These are phyloP conservation scores for Epirrhoe alternata DNA, from an alignment of 2,888 invertebrate genomes.

Conservation along the genomic window DNA sequence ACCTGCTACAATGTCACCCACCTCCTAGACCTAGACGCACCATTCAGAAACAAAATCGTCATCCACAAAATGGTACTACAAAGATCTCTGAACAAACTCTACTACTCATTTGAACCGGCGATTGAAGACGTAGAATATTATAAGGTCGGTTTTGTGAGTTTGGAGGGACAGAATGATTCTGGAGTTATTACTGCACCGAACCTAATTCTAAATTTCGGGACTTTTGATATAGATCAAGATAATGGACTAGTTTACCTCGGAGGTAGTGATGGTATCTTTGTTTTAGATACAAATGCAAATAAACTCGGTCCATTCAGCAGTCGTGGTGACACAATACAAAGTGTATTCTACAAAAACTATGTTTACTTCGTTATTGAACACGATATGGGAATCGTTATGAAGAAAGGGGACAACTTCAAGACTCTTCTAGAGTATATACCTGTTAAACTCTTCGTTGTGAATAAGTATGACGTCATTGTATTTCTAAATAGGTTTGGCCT, in stretches of 20 bases:
- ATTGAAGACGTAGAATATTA: constrained; percentile 69
- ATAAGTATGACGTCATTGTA: constrained; percentile 64
- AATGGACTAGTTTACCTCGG: constrained; percentile 69
- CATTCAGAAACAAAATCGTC: constrained; percentile 65
- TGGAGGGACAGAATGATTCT: constrained; percentile 52
- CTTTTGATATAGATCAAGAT: constrained; percentile 73
- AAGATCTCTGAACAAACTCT: constrained; percentile 61
- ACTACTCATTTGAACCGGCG: constrained; percentile 70
- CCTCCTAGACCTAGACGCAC: constrained; percentile 65
- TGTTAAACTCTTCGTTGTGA: constrained; percentile 69
- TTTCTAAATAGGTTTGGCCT: constrained; percentile 64
- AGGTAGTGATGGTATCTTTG: constrained; percentile 69
- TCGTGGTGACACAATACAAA: constrained; percentile 63
- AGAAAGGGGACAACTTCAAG: constrained; percentile 65
- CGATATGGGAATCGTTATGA: constrained; percentile 61
- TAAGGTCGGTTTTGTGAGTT: constrained; percentile 68
- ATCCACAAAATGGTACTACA: constrained; percentile 68
- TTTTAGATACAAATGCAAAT: constrained; percentile 55
- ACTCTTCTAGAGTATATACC: constrained; percentile 56
- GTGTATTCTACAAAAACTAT: constrained; percentile 65
- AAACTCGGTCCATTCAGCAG: constrained; percentile 65
- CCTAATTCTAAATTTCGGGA: constrained; percentile 65
- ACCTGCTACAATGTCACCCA: constrained; percentile 65
- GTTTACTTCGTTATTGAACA: constrained; percentile 65
- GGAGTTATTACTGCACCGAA: constrained; percentile 57